These are phyloP conservation scores for Pteropus rufus DNA, from an alignment of 2,797 vertebrate species.

Conservation along the genomic window DNA sequence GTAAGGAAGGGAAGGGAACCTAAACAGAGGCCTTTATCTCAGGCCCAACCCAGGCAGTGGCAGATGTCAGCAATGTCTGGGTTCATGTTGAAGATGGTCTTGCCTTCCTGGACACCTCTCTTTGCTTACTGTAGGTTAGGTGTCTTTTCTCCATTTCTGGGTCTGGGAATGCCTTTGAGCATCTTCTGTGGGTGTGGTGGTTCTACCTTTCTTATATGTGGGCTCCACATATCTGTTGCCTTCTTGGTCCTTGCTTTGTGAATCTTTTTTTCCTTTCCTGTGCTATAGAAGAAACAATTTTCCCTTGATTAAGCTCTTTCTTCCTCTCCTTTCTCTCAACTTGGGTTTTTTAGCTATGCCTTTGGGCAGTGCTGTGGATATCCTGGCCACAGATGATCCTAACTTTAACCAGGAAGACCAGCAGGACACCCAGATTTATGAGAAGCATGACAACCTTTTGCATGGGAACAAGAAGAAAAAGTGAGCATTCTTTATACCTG, in stretches of 20 bases:
- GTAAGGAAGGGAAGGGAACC: background rate
- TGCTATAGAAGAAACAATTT: background rate
- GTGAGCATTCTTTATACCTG: constrained; percentile 78
- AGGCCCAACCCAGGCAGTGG: too few relatives aligned
- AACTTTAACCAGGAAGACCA: constrained; percentile 86
- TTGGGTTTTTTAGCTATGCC: constrained; percentile 84
- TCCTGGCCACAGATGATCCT: constrained; percentile 93
- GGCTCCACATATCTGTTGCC: background rate
- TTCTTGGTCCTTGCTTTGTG: background rate
- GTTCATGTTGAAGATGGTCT: background rate
- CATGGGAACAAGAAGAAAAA: constrained; percentile 90
- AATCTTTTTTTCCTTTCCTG: background rate
- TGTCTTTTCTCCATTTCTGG: background rate
- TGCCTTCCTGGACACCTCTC: background rate
- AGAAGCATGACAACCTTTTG: constrained; percentile 95
- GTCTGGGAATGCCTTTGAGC: background rate
- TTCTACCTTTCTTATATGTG: background rate
- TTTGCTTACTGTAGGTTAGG: background rate
- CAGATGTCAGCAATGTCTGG: background rate
- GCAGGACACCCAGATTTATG: constrained; percentile 94
- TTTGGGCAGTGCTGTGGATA: constrained; percentile 91
- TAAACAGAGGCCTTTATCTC: rapidly evolving
- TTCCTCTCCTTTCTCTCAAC: background rate
- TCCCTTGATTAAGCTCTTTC: background rate
- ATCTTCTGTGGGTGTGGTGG: background rate